phyloP scores from a whole-genome alignment of 2,797 vertebrate genomes.

The Brotogeris chrysoptera region DNA sequence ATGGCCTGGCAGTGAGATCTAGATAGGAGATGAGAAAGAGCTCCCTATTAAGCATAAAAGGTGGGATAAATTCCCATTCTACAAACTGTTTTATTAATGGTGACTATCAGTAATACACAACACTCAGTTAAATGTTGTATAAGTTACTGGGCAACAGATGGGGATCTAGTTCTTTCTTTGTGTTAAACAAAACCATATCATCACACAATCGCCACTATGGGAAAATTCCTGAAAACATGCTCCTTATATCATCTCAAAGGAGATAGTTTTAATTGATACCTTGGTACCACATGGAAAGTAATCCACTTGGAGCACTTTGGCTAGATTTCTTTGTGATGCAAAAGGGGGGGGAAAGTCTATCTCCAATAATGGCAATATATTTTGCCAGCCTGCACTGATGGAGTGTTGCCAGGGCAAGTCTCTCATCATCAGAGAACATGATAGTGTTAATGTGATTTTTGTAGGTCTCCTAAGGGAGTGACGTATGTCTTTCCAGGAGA shows the following conservation, averaged over 20 bases:
- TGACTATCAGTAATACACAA: not conserved
- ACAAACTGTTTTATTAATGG: not conserved
- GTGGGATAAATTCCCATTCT: not conserved
- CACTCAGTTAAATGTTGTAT: not conserved
- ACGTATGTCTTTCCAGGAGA: constrained; percentile 30
- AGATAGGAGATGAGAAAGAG: not conserved
- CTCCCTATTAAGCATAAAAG: not conserved
- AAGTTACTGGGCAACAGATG: not conserved
- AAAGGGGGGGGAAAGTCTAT: not conserved
- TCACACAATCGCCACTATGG: not conserved
- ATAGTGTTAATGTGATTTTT: constrained; percentile 16
- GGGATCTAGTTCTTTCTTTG: not conserved
- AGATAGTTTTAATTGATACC: not conserved
- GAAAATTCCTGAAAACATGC: not conserved
- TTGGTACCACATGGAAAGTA: not conserved
- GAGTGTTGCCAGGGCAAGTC: constrained; percentile 33
- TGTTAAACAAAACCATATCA: not conserved
- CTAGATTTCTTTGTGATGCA: not conserved
- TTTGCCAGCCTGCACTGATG: not conserved
- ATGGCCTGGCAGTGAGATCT: not conserved
- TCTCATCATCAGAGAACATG: constrained; percentile 33
- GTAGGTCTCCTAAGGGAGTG: constrained; percentile 21
- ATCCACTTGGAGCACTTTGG: not conserved
- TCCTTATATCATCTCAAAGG: not conserved
- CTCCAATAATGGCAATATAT: not conserved